Evolutionary conservation across 2,113 vertebrate species (phyloP).

Genomic region (Polypterus bichir): DNA sequence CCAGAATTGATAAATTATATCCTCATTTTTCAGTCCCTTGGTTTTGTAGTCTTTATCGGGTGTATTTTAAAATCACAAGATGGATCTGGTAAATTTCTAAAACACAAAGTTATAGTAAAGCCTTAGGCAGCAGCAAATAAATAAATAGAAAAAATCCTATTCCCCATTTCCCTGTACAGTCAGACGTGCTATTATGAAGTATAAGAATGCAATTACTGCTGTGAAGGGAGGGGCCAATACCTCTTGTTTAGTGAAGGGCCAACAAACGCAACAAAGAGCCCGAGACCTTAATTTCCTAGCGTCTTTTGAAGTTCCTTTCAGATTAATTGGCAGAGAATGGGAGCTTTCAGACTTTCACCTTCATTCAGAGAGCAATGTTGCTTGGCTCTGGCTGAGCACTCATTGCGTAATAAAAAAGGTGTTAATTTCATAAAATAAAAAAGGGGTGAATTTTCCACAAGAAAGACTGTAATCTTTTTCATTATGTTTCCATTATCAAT

Average conservation of each 20-base stretch:
- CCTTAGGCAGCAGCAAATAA: too few species aligned
- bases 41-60: too few species aligned
- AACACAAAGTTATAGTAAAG: too few species aligned
- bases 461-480: constrained; percentile 67
- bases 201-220: too few species aligned
- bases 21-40: too few species aligned
- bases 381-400: constrained; percentile 43
- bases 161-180: too few species aligned
- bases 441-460: constrained; percentile 25
- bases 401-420: constrained; percentile 46
- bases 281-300: constrained; percentile 33
- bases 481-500: constrained; percentile 67
- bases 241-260: constrained; percentile 36
- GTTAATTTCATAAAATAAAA: constrained; percentile 54
- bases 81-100: too few species aligned
- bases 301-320: constrained; percentile 31
- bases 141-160: too few species aligned
- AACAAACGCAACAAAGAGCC: constrained; percentile 35
- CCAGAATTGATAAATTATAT: too few species aligned
- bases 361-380: constrained; percentile 49
- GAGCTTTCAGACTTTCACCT: constrained; percentile 37
- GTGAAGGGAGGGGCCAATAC: too few species aligned
- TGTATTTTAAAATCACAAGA: too few species aligned
- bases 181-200: too few species aligned
- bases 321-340: constrained; percentile 35